Base-by-base conservation (phyloP, 2,797 vertebrate species). In the Falco rusticolus region DNA sequence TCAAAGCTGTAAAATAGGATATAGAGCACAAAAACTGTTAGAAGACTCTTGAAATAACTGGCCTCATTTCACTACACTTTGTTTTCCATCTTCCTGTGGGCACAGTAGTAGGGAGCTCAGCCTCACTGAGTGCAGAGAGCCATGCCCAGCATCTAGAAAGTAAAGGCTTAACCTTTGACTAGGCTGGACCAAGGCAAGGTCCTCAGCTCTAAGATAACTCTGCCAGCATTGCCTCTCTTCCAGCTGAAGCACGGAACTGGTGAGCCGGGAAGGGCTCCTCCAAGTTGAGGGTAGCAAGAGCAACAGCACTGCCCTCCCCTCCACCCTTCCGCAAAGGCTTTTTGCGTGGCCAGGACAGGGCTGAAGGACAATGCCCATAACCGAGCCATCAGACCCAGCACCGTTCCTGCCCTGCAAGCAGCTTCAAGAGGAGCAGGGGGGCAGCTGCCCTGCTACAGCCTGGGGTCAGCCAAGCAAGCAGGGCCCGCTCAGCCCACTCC, bases 11-110 rank as follows among this genome's bases (percentile, higher is more conserved):
- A 85, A 90, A 95, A 87, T 57, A 89, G 89, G 45, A 87, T 91
- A 51, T 45, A 39, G 86, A 93, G 39, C 94, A 93, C 75, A 89
- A 82, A 87, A 75, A 41, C 63, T 71, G 79, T 50, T 47, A 84
- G 71, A 71, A 63, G 61, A 47, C 61, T 80, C 96, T 92, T 68
- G 91, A 96, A 97, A 95, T 96, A 95, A 87, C 94, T 96, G 94
- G 15, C 95, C 96, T 95, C 56, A 54, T 96, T 96, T 94, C 78
- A 88, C 45, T 77, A 5, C 13, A 20, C 33, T 59, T 80, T 66
- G 60, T 60, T 91, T 96, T 89, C 63, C 22, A 41, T 11, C 60
- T 60, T 89, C 78, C 81, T 90, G 48, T 14, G 54, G 54, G 53
- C 72, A 88, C 15, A 77, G 50, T 9, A 53, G 16, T 3, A 74